These are phyloP conservation scores for Protodeltote pygarga DNA, from an alignment of 2,888 invertebrate genomes.

Conservation along the genomic window DNA sequence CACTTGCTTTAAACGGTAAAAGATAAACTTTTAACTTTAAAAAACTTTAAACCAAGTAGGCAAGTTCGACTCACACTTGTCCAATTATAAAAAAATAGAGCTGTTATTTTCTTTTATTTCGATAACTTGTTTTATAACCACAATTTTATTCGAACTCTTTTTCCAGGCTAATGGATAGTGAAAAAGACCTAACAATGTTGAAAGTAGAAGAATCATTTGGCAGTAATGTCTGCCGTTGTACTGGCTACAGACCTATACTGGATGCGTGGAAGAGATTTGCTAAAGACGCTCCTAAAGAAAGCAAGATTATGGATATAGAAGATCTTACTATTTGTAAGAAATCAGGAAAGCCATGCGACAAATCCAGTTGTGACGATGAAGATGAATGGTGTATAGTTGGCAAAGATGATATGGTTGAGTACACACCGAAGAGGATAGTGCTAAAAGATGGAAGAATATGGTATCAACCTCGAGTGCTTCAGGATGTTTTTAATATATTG, in stretches of 20 bases:
- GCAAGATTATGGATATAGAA: conserved; percentile 38
- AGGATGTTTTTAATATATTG: conserved; percentile 79
- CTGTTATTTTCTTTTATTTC: no score
- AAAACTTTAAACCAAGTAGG: no score
- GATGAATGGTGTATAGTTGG: conserved; percentile 66
- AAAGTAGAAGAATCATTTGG: conserved; percentile 90
- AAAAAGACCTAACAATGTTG: conserved; percentile 83
- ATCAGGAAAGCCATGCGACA: conserved; percentile 41
- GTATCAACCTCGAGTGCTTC: conserved; percentile 79
- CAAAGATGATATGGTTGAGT: conserved; percentile 44
- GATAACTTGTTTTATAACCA: no score
- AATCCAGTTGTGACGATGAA: conserved; percentile 39
- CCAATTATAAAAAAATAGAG: no score
- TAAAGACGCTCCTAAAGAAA: conserved; percentile 67
- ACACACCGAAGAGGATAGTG: conserved; percentile 44
- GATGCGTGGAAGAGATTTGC: conserved; percentile 88
- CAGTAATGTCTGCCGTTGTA: conserved; percentile 91
- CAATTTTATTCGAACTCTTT: no score
- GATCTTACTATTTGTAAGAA: conserved; percentile 47
- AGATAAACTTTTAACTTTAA: no score
- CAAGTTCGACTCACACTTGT: no score
- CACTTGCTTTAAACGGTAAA: no score
- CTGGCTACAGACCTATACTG: conserved; percentile 89
- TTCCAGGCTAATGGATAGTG: conserved; percentile 72
- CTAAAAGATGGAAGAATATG: conserved; percentile 74